Evolutionary conservation across 2,797 vertebrate species (phyloP).

Genomic region (Characodon lateralis): DNA sequence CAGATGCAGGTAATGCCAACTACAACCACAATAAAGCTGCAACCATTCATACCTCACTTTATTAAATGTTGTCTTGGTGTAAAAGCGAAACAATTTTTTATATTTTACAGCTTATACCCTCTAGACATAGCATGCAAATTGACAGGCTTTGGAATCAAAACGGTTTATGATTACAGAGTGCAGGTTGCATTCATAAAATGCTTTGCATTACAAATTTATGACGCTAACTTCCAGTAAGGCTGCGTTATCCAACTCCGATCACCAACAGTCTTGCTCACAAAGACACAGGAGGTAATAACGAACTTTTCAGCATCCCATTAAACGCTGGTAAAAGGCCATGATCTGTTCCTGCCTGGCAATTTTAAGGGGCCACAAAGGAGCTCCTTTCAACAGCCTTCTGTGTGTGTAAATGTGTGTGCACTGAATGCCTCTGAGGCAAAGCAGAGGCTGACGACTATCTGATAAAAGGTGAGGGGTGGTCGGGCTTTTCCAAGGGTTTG

Average conservation of each 20-base stretch:
- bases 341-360: slow-evolving; percentile 69
- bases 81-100: not conserved
- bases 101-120: slow-evolving; percentile 5
- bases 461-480: slow-evolving; percentile 57
- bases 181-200: slow-evolving; percentile 52
- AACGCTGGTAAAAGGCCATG: slow-evolving; percentile 67
- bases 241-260: slow-evolving; percentile 33
- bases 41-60: not conserved
- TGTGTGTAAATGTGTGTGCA: slow-evolving; percentile 39
- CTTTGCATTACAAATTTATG: slow-evolving; percentile 54
- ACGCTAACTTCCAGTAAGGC: slow-evolving; percentile 43
- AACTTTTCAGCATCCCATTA: slow-evolving; percentile 68
- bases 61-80: not conserved
- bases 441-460: slow-evolving; percentile 55
- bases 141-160: slow-evolving; percentile 21
- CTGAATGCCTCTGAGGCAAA: slow-evolving; percentile 46
- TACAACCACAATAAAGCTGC: not conserved
- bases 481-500: slow-evolving; percentile 46
- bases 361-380: slow-evolving; percentile 69
- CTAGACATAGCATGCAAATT: slow-evolving; percentile 23
- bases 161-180: slow-evolving; percentile 30
- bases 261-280: slow-evolving; percentile 33
- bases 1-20: not conserved
- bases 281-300: slow-evolving; percentile 54
- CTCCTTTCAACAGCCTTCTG: slow-evolving; percentile 61